Base-by-base conservation (phyloP, 2,888 invertebrate genomes). In the Chymomyza caudatula region DNA sequence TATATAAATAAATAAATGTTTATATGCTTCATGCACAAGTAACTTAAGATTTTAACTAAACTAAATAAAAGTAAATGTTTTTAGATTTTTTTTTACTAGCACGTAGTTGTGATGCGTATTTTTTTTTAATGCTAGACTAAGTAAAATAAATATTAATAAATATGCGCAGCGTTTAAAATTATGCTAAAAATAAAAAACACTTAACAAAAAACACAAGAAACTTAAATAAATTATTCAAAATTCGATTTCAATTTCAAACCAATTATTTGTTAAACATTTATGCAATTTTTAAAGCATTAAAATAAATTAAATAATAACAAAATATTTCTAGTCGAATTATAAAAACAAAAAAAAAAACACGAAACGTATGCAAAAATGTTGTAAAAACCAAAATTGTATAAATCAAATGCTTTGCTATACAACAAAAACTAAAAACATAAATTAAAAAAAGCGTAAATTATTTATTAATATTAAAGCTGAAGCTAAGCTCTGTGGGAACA, bases 251-350 rank as follows among this genome's bases (percentile, higher is more conserved):
- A 37, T 11, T 37, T 37, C 11, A 37, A 56, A 60, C 62, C 37
- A 65, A 65, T 43, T 64, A 66, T 60, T 60, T 67, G 65, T 67
- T 60, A 47, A 67, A 70, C 54, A 55, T 60, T 71, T 62, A 62
- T 66, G 47, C 51, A 56, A 57, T 51, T 51, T 23, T 23, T 4
- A 51, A 56, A 49, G 49, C 51, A 72, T 29, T 17, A 56, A 49
- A 25, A 29, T 60, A 58, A 17, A 66, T 66, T 65, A 49, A 69
- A 55, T 56, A 65, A 67, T 65, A 67, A 70, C 53, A 75, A 74
- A 71, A 84, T 83, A 80, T 72, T 81, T 83, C 83, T 83, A 83
- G 83, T 83, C 83, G 81, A 83, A 83, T 81, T 78, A 81, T 71
- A 53, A 67, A 54, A 68, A 56, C 58, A 54, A 73, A 73, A 60